phyloP scores from a whole-genome alignment of 30 jellyfish, hydroid and myxozoan species.

The Pseudorhiza aurosa region DNA sequence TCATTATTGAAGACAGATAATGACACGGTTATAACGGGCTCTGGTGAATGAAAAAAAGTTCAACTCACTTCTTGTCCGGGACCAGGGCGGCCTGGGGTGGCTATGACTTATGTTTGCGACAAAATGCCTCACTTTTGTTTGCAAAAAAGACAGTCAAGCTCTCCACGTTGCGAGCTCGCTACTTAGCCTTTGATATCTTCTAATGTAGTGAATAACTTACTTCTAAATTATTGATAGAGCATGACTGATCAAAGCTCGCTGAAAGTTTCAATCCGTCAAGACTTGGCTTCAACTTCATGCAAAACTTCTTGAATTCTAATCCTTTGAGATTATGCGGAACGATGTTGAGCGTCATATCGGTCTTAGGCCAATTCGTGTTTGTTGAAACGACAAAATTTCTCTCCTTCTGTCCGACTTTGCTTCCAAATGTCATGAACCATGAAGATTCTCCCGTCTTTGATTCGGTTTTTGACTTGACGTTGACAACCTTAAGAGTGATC shows the following conservation, averaged over 20 bases:
- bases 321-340: slow-evolving; percentile 1
- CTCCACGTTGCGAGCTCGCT: too few species aligned
- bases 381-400: not conserved
- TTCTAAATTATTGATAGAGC: slow-evolving; percentile 8
- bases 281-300: not conserved
- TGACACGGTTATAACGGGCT: not conserved
- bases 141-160: too few species aligned
- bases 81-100: too few species aligned
- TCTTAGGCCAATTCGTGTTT: not conserved
- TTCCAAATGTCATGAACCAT: not conserved
- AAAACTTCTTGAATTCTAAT: slow-evolving; percentile 15
- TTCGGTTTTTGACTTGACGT: not conserved
- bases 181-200: too few species aligned
- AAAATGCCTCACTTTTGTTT: too few species aligned
- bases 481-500: slow-evolving; percentile 10
- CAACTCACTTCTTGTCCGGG: too few species aligned
- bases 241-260: slow-evolving; percentile 33
- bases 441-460: not conserved
- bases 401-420: not conserved
- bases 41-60: too few species aligned
- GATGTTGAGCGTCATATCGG: not conserved
- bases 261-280: not conserved
- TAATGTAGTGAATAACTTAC: too few species aligned
- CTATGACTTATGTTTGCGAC: too few species aligned
- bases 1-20: not conserved